These are phyloP conservation scores for Oxygymnocypris stewartii DNA, from an alignment of 2,113 vertebrate species.

Conservation along the genomic window DNA sequence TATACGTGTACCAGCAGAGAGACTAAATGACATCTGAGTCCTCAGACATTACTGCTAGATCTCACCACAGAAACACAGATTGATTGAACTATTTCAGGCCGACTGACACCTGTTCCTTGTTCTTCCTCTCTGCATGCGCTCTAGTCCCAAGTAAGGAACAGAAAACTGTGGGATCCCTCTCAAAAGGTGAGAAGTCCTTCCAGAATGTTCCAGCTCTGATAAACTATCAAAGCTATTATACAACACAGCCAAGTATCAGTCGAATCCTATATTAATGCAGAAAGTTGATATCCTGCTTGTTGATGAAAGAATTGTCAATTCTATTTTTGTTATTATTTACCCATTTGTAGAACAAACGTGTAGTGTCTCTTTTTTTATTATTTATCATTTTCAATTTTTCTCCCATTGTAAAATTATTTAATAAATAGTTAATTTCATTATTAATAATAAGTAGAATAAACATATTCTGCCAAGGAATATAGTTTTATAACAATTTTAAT, in stretches of 20 bases:
- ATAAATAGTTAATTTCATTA: background rate
- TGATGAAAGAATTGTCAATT: background rate
- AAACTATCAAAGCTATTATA: background rate
- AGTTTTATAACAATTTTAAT: background rate
- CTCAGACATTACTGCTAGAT: background rate
- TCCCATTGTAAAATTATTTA: background rate
- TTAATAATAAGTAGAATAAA: too few relatives aligned
- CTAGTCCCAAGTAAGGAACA: slow-evolving; percentile 67
- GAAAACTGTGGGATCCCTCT: slow-evolving; percentile 61
- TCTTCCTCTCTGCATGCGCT: slow-evolving; percentile 58
- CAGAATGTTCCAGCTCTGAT: slow-evolving; percentile 38
- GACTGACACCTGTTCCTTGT: slow-evolving; percentile 63
- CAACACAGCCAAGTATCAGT: background rate
- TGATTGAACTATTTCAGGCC: slow-evolving; percentile 32
- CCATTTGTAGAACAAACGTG: too few relatives aligned
- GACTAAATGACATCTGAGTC: slow-evolving; percentile 67
- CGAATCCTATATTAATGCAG: background rate
- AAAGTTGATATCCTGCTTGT: background rate
- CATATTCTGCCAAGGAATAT: background rate
- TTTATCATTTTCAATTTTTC: background rate
- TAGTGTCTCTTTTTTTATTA: background rate
- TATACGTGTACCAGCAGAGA: slow-evolving; percentile 46
- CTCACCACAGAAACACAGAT: background rate
- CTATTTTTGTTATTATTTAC: too few relatives aligned
- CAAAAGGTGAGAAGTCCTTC: slow-evolving; percentile 56